Evolutionary conservation across 2,797 vertebrate species (phyloP).

Genomic region (Psittacula echo): DNA sequence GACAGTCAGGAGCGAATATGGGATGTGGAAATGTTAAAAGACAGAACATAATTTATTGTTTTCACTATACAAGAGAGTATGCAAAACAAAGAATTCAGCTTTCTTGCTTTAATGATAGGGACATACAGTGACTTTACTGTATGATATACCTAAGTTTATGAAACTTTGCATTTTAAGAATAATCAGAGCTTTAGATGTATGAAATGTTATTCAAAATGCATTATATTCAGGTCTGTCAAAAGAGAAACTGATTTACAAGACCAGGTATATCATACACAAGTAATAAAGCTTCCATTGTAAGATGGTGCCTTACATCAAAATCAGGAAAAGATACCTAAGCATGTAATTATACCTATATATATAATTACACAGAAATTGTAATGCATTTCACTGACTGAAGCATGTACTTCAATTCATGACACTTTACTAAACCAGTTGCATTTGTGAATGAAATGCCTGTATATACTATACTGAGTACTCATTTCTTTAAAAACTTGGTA

Average conservation of each 20-base stretch:
- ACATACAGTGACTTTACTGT: neutral
- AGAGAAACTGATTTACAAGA: neutral
- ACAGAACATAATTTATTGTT: neutral
- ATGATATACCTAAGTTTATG: neutral
- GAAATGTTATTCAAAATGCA: neutral
- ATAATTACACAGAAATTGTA: neutral
- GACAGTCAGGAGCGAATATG: neutral
- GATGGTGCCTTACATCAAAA: neutral
- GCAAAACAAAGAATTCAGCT: neutral
- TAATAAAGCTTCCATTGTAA: neutral
- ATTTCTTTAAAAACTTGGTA: neutral
- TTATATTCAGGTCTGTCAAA: neutral
- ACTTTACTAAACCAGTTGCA: neutral
- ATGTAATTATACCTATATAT: neutral
- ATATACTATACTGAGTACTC: neutral
- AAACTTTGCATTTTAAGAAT: neutral
- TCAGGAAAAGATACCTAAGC: neutral
- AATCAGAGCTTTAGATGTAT: neutral
- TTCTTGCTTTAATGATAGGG: neutral
- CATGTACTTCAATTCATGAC: neutral
- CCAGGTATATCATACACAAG: neutral
- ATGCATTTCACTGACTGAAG: neutral
- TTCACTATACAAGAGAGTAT: neutral
- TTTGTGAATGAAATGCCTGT: neutral
- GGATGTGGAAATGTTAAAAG: conserved; percentile 13